These are phyloP conservation scores for Anagrus nilaparvatae DNA, from an alignment of 1,140 invertebrate species.

Conservation along the genomic window DNA sequence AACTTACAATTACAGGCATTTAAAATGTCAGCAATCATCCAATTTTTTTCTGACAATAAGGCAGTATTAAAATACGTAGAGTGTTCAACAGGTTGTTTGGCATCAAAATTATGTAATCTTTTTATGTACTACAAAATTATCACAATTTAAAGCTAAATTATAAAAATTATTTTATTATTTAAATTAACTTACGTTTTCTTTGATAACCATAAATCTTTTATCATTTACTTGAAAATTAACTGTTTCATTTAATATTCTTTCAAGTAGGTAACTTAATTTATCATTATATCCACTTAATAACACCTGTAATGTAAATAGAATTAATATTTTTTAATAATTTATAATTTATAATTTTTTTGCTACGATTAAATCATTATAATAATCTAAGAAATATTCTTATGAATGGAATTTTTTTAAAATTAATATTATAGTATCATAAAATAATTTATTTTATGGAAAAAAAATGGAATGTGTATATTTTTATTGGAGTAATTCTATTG, in stretches of 20 bases:
- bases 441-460: constrained; percentile 3
- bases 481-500: too few relatives aligned
- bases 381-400: too few relatives aligned
- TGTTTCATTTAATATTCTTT: constrained; percentile 80
- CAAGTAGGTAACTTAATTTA: constrained; percentile 77
- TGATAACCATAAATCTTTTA: constrained; percentile 80
- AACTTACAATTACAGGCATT: constrained; percentile 64
- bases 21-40: constrained; percentile 81
- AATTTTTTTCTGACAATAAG: constrained; percentile 73
- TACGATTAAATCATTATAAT: too few relatives aligned
- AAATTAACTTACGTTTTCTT: constrained; percentile 58
- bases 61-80: constrained; percentile 79
- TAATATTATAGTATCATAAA: constrained; percentile 9
- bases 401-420: too few relatives aligned
- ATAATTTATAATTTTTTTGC: too few relatives aligned
- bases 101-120: constrained; percentile 68
- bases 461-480: constrained; percentile 22
- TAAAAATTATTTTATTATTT: constrained; percentile 11
- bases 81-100: constrained; percentile 89
- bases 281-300: constrained; percentile 82
- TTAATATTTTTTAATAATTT: too few relatives aligned
- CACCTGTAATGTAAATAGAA: constrained; percentile 65
- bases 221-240: constrained; percentile 72
- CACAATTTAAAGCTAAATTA: constrained; percentile 15
- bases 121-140: constrained; percentile 53